Evolutionary conservation across 2,888 invertebrate genomes (phyloP).

Genomic region (Iphiclides podalirius): DNA sequence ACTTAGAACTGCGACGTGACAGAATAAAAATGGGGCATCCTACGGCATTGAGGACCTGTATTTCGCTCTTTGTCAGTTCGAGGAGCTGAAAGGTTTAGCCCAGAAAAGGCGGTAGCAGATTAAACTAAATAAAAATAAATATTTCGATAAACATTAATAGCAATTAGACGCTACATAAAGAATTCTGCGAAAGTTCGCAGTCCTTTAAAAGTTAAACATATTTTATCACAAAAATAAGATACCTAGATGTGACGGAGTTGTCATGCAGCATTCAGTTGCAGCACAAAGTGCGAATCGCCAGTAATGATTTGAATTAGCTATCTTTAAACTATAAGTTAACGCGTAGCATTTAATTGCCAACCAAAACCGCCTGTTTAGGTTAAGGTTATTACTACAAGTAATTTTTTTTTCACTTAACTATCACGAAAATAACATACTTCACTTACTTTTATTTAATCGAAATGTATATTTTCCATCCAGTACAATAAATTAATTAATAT

Average conservation of each 20-base stretch:
- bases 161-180: constrained; percentile 34
- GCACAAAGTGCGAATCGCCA: constrained; percentile 50
- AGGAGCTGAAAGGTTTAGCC: too few species aligned
- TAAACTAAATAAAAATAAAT: constrained; percentile 50
- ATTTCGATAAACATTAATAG: constrained; percentile 40
- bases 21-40: constrained; percentile 29
- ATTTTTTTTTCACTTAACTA: constrained; percentile 61
- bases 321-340: constrained; percentile 34
- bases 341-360: constrained; percentile 50
- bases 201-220: constrained; percentile 41
- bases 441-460: constrained; percentile 64
- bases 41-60: constrained; percentile 25
- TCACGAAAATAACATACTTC: constrained; percentile 73
- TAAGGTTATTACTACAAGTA: constrained; percentile 59
- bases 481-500: constrained; percentile 47
- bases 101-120: constrained; percentile 43
- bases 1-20: constrained; percentile 47
- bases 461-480: constrained; percentile 56
- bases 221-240: constrained; percentile 48
- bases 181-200: constrained; percentile 9
- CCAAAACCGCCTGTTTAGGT: constrained; percentile 62
- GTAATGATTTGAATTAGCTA: constrained; percentile 43
- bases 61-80: constrained; percentile 52
- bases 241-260: constrained; percentile 42
- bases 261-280: constrained; percentile 47